Evolutionary conservation across 2,797 vertebrate species (phyloP).

Genomic region (Percopsis omiscomaycus): DNA sequence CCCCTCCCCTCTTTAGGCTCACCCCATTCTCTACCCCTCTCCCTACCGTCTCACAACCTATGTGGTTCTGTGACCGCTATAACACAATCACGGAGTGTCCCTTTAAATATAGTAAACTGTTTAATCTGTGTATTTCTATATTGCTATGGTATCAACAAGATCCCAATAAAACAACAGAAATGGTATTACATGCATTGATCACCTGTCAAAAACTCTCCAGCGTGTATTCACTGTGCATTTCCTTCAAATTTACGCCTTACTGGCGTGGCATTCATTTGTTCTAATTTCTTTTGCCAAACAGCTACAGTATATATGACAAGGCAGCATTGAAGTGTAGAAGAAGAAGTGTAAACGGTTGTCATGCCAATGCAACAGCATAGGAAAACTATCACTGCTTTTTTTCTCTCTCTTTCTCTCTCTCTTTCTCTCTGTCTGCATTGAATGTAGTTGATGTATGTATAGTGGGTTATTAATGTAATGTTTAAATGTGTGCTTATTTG

Average conservation of each 20-base stretch:
- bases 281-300: conserved; percentile 45
- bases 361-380: conserved; percentile 36
- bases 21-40: no score
- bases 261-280: conserved; percentile 31
- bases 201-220: conserved; percentile 17
- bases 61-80: no score
- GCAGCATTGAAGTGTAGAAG: conserved; percentile 24
- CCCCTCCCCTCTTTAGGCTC: no score
- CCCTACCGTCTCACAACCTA: no score
- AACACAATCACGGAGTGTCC: no score
- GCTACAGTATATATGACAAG: conserved; percentile 17
- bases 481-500: conserved; percentile 74
- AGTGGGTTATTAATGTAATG: conserved; percentile 76
- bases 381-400: conserved; percentile 38
- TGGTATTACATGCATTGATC: conserved; percentile 19
- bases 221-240: conserved; percentile 40
- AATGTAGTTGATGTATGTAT: conserved; percentile 83
- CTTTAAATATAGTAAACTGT: no score
- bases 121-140: no score
- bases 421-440: conserved; percentile 65
- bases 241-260: conserved; percentile 53
- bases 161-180: not conserved
- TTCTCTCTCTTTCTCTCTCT: conserved; percentile 7
- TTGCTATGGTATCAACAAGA: no score
- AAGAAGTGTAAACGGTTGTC: conserved; percentile 33